A percentile compares a stretch with the other conserved stretches of the same genome.
phyloP scores from a whole-genome alignment of 2,888 invertebrate species.

The Tenthredo amoena region DNA sequence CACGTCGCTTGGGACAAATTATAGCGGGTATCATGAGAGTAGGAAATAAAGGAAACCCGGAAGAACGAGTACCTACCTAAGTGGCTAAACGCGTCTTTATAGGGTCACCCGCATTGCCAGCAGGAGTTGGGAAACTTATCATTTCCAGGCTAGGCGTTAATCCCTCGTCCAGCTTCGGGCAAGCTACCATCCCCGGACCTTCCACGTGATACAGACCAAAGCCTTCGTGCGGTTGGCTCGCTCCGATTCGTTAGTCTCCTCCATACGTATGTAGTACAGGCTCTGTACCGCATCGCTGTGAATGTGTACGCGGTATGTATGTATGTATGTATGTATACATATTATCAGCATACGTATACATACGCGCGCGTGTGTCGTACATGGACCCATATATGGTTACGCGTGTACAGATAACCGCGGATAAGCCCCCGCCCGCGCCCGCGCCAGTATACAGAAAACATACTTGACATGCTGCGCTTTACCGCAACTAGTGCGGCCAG shows the following conservation, averaged over 20 bases:
- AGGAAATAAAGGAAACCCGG: neutral
- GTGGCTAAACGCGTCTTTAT: neutral
- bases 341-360: neutral
- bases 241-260: neutral
- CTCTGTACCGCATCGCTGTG: neutral
- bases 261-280: neutral
- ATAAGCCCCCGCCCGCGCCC: neutral
- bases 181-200: neutral
- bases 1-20: neutral
- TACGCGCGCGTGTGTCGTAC: neutral
- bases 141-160: neutral
- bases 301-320: neutral
- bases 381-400: neutral
- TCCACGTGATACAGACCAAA: neutral
- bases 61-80: slow-evolving; percentile 2
- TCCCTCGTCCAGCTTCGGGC: neutral
- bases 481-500: neutral
- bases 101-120: neutral
- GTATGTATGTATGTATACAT: too few species aligned
- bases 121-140: slow-evolving; percentile 17
- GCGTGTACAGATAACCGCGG: slow-evolving; percentile 13
- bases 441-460: neutral
- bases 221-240: neutral
- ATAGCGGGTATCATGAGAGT: slow-evolving; percentile 10
- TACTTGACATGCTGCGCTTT: slow-evolving; percentile 8